Base-by-base conservation (phyloP, 2,113 vertebrate genomes). In the Entomyzon cyanotis region DNA sequence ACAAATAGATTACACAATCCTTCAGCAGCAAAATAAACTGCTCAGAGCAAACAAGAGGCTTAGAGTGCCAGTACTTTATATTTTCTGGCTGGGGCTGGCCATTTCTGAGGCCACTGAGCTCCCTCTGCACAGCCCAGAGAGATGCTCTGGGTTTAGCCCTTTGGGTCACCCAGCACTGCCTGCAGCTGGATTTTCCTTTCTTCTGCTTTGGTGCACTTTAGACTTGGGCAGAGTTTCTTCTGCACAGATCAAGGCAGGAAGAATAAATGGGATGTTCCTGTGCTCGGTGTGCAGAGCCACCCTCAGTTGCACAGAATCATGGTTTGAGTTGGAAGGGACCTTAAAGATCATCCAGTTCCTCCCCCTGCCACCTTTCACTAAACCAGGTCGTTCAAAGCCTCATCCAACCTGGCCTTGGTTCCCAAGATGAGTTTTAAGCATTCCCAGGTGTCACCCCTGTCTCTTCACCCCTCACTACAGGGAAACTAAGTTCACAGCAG, bases 21-120 rank as follows among this genome's bases (percentile, higher is more conserved):
- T 87, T 42, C 30, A 47, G 91, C 78, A 87, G 94, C 78, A 93
- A 92, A 95, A 97, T 33, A 94, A 96, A 94, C 87, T 90, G 89
- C 77, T 96, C 69, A 79, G 33, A 65, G 53, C 87, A 91, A 93
- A 91, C 84, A 76, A 87, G 86, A 79, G 53, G 87, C 89, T 94
- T 62, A 73, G 33, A 1, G 1, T 59, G 69, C 21, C 31, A 4
- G 15, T 1, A 46, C 25, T 68, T 68, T 8, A 0, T 28, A 47
- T 25, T 77, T 71, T 44, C 42, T 78, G 84, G 56, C 56, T 50
- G 68, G 67, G 49, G 9, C 30, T 84, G 69, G 64, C 76, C 68
- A 31, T 2, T 7, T 2, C 65, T 24, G 60, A n/a, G 27, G 56
- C 58, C 60, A 58, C 68, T 0, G 0, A 90, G 74, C 55, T 74